These are phyloP conservation scores for Notamacropus eugenii DNA, from an alignment of 2,797 vertebrate species.

Conservation along the genomic window DNA sequence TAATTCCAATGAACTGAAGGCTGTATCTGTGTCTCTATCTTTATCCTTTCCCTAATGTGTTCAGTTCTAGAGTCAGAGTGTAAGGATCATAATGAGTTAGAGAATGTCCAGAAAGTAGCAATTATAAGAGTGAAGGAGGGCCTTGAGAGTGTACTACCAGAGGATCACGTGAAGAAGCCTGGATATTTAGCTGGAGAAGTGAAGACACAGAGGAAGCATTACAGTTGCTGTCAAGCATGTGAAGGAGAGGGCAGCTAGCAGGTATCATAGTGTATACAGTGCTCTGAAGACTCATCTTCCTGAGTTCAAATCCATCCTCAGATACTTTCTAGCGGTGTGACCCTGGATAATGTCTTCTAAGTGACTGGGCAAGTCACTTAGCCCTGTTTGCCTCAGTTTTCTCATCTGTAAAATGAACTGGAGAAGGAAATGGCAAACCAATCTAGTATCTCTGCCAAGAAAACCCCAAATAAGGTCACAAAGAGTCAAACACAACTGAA, in stretches of 20 bases:
- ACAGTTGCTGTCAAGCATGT: neutral
- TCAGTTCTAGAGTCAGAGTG: neutral
- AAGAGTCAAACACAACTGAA: neutral
- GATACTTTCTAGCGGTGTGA: neutral
- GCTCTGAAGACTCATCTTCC: neutral
- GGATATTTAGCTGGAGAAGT: neutral
- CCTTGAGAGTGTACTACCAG: neutral
- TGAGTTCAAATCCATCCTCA: neutral
- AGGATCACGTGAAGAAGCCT: neutral
- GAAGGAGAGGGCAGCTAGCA: neutral
- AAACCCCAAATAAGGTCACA: neutral
- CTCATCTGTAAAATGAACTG: neutral
- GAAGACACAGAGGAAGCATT: neutral
- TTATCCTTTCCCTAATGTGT: neutral
- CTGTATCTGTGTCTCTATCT: neutral
- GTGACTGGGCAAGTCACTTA: neutral
- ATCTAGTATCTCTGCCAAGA: neutral
- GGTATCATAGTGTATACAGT: neutral
- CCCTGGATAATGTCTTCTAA: neutral
- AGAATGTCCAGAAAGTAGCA: neutral
- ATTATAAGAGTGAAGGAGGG: neutral
- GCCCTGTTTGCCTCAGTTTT: neutral
- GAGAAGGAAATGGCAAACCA: neutral
- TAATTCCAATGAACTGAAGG: neutral
- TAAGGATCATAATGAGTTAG: neutral